Evolutionary conservation across 1,140 invertebrate genomes (phyloP), one percentile per base, ranked within the genome.

Genomic region (Magallana gigas): DNA sequence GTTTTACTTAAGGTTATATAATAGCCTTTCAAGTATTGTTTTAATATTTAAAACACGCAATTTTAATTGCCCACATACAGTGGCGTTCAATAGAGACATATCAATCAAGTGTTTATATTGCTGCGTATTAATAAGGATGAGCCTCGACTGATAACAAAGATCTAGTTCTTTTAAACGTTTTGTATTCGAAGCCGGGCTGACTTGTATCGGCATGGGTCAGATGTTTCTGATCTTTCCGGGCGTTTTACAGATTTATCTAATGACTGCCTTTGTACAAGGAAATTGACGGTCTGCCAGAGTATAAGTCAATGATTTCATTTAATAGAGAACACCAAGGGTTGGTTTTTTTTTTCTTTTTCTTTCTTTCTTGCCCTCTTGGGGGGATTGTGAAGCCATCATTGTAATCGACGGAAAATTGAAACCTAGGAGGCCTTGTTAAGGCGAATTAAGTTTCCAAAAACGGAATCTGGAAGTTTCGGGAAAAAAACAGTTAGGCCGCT

Each of bases 371-470:
- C 36, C 36, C 36, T 48, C 36, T 48, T 48, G 36, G 36, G 36
- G 36, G 36, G 36, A 48, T 48, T 48, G 36, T 48, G 36, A 48
- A 48, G 36, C 36, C 36, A 48, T 48, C 36, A 48, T 48, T 48
- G 36, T 48, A 48, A 48, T 48, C 36, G 36, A 48, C 36, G 36
- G 36, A 48, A 48, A 48, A 48, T 1, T 48, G 5, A 5, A n/a
- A 16, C 60, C 60, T n/a, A 18, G 60, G 60, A 64, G 23, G 12
- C 29, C 68, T 76, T 29, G 12, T 76, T 76, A 29, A 11, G 36
- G 36, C 36, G 68, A 76, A 76, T 76, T 76, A 29, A 76, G 68
- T 76, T 76, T 76, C 68, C 68, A 29, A 76, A 76, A 76, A 76
- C 9, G 11, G 68, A 76, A 76, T 76, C 23, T 76, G 23, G 23